These are phyloP conservation scores for Heteromormyrus szaboi DNA, from an alignment of 2,797 vertebrate genomes.

Conservation along the genomic window DNA sequence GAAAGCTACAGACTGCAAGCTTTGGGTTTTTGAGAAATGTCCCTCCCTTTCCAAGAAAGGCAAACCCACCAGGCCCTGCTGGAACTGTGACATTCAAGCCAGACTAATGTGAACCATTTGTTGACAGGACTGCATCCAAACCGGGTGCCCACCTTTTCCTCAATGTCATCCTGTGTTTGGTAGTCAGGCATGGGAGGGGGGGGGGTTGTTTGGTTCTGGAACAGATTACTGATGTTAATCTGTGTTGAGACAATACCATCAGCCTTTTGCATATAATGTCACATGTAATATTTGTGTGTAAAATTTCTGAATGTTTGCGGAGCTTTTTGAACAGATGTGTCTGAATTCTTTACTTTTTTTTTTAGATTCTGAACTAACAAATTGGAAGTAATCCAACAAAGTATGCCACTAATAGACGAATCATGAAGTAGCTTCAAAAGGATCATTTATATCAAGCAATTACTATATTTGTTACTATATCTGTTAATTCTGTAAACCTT, in stretches of 20 bases:
- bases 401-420: neutral
- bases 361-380: neutral
- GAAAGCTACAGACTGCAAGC: neutral
- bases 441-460: neutral
- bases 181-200: constrained; percentile 31
- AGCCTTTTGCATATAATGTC: neutral
- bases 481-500: neutral
- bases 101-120: constrained; percentile 27
- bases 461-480: neutral
- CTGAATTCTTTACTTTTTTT: neutral
- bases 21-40: neutral
- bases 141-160: constrained; percentile 39
- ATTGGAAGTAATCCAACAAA: neutral
- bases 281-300: neutral
- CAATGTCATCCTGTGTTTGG: constrained; percentile 31
- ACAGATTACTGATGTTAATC: neutral
- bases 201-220: neutral
- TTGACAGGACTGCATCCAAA: constrained; percentile 29
- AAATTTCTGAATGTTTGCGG: neutral
- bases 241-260: neutral
- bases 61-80: constrained; percentile 26
- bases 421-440: neutral
- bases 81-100: constrained; percentile 27
- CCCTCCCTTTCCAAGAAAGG: constrained; percentile 30
- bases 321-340: neutral